Evolutionary conservation across 2,797 vertebrate species (phyloP).

Genomic region (Melanogrammus aeglefinus): DNA sequence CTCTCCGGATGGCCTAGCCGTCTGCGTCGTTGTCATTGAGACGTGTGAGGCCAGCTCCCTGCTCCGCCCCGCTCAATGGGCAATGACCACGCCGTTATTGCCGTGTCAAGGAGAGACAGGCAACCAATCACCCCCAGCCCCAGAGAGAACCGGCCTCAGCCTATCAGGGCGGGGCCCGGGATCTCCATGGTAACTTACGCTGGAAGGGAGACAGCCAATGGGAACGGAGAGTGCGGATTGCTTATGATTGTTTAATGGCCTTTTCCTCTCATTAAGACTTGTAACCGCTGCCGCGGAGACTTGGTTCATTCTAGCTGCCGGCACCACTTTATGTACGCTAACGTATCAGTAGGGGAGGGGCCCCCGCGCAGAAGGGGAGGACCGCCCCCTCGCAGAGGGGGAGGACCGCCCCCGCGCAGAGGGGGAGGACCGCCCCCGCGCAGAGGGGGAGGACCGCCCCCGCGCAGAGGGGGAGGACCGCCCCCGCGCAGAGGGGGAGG

Average conservation of each 20-base stretch:
- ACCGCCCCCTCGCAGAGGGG: background rate
- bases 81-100: conserved; percentile 67
- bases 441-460: too few species aligned
- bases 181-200: conserved; percentile 69
- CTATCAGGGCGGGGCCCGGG: conserved; percentile 55
- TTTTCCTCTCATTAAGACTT: conserved; percentile 65
- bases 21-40: conserved; percentile 70
- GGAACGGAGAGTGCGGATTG: conserved; percentile 46
- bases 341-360: background rate
- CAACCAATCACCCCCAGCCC: conserved; percentile 62
- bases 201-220: conserved; percentile 57
- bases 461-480: too few species aligned
- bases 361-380: too few species aligned
- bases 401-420: too few species aligned
- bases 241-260: conserved; percentile 63
- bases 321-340: conserved; percentile 10
- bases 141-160: conserved; percentile 33
- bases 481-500: too few species aligned
- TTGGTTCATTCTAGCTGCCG: conserved; percentile 40
- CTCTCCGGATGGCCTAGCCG: conserved; percentile 42
- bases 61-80: conserved; percentile 54
- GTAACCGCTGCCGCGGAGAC: conserved; percentile 51
- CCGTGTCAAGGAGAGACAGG: conserved; percentile 71
- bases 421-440: too few species aligned
- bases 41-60: conserved; percentile 62